Base-by-base conservation (phyloP, 2,797 vertebrate species). In the Leptodactylus fallax region DNA sequence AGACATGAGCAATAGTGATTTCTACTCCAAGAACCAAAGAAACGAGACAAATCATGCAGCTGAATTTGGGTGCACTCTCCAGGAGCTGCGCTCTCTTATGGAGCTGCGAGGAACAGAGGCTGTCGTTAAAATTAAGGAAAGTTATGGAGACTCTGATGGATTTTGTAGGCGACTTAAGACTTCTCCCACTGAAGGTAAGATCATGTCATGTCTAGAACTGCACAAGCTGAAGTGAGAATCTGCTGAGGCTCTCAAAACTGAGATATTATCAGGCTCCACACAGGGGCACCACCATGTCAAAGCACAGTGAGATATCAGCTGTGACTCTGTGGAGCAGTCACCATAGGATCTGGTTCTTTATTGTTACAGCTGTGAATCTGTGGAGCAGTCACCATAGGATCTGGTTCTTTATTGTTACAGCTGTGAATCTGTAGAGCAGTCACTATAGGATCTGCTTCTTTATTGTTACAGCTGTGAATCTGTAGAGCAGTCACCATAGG, bases 1-100 rank as follows among this genome's bases (percentile, higher is more conserved):
- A 95, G 98, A 99, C 95, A 97, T 99, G 97, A 97, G 97, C 87
- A 99, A 99, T 92, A 99, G 98, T 78, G 98, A 98, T 96, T 99
- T 99, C 95, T 99, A 99, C 93, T 96, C 97, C 94, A 99, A 99
- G 97, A 99, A 99, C 98, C 98, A 99, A 98, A 98, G 96, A 97
- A 97, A 97, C 0, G 97, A 98, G 92, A 95, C 91, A 86, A 97
- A 96, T 95, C 97, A 97, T 95, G 96, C 95, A 56, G 96, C 93
- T 36, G 97, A 95, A 91, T 99, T 98, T 77, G 97, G 98, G 94
- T 98, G 97, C 95, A 96, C 97, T 0, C 87, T 99, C 93, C 94
- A 97, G 93, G 98, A 99, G 90, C 97, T 99, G 92, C 97, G 98
- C 92, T 96, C 95, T 83, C 96, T 99, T 93, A 99, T 99, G 98